These are phyloP conservation scores for Notospermus geniculatus DNA, from an alignment of 1,140 invertebrate genomes.

Conservation along the genomic window DNA sequence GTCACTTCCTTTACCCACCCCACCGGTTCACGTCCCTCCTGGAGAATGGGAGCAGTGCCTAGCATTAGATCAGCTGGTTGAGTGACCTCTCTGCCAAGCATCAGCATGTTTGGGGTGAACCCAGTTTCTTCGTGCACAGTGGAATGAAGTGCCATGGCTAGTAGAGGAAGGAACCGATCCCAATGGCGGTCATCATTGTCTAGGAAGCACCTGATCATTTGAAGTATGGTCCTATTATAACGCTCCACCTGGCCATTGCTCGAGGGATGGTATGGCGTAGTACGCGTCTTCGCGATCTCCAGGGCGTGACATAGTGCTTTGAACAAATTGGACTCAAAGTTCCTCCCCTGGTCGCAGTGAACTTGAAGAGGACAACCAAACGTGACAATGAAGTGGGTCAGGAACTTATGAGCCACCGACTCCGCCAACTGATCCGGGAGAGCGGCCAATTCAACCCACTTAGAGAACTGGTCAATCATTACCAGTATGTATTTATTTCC, in stretches of 20 bases:
- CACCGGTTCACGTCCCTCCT: no score
- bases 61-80: slow-evolving; percentile 9
- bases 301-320: slow-evolving; percentile 9
- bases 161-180: slow-evolving; percentile 16
- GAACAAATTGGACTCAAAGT: slow-evolving; percentile 19
- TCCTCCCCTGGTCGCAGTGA: slow-evolving; percentile 3
- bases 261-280: slow-evolving; percentile 23
- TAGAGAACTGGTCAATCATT: slow-evolving; percentile 15
- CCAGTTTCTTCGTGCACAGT: slow-evolving; percentile 14
- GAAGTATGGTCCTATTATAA: slow-evolving; percentile 14
- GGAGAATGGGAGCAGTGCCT: no score
- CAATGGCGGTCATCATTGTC: slow-evolving; percentile 13
- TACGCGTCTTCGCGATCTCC: slow-evolving; percentile 18
- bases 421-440: not conserved
- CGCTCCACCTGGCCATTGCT: slow-evolving; percentile 27
- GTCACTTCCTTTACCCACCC: no score
- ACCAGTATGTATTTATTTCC: slow-evolving; percentile 16
- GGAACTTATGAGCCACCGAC: not conserved
- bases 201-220: slow-evolving; percentile 16
- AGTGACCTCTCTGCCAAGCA: no score
- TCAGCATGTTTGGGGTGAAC: slow-evolving; percentile 19
- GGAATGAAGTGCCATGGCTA: slow-evolving; percentile 10
- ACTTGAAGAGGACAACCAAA: slow-evolving; percentile 18
- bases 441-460: slow-evolving; percentile 10
- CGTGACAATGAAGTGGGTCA: not conserved